Base-by-base conservation (phyloP, 1,140 invertebrate genomes). In the Aphidius ervi region DNA sequence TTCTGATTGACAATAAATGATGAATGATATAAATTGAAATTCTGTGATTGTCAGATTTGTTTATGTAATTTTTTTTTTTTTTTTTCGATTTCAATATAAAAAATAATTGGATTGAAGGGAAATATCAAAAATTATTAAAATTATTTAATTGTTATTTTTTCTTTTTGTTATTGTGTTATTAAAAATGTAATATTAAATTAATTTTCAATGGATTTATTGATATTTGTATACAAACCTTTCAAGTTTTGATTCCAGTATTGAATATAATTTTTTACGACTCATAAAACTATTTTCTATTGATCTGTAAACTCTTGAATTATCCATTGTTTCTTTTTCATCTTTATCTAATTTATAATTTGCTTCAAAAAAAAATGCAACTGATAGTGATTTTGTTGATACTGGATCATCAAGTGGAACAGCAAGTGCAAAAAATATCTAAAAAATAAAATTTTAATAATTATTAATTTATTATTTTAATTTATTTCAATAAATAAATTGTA, bases 311-410 rank as follows among this genome's bases (percentile, higher is more conserved):
- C 42, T 20, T 49, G 23, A 31, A 31, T 55, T 53, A n/a, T 37
- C 46, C 63, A 46, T 31, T 53, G 62, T 23, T 52, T 46, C n/a
- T 47, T 45, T 20, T 61, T 37, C 9, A 9, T 60, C 58, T 40
- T 71, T 61, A 48, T 70, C 68, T 59, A 78, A 57, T 43, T 70
- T 58, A 64, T 78, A 79, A 68, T 74, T 74, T 42, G 72, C 73
- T 64, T 77, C 74, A 61, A 75, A 73, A 69, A 77, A 76, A 56
- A 75, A 72, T 40, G 74, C 72, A 16, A 76, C 67, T 9, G 72
- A 74, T 39, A 75, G 71, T 40, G 70, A 61, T 65, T 74, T 75
- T 16, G 69, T 72, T 5, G 71, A 68, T 16, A 66, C 52, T 7
- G 73, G 73, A 66, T 76, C 73, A 61, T 75, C 74, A 42, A 74